Evolutionary conservation across 2,888 invertebrate genomes (phyloP).

Genomic region (Lithophane socia): DNA sequence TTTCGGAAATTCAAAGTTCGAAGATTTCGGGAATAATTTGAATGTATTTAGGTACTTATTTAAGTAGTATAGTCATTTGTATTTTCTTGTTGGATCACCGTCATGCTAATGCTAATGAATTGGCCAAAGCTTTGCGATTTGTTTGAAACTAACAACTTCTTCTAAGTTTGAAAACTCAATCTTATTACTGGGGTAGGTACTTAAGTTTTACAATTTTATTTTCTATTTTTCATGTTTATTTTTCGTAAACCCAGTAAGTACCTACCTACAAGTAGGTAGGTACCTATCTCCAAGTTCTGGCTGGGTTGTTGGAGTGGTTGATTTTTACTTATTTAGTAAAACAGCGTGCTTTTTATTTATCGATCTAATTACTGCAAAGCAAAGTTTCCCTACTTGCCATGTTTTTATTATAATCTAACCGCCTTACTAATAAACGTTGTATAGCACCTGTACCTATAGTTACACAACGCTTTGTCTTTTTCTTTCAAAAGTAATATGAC

Average conservation of each 20-base stretch:
- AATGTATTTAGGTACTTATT: background rate
- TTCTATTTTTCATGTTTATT: too few species aligned
- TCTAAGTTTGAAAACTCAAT: too few species aligned
- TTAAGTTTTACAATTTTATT: too few species aligned
- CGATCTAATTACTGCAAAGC: background rate
- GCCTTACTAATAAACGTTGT: too few species aligned
- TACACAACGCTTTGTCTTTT: too few species aligned
- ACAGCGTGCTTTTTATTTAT: background rate
- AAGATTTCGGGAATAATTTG: background rate
- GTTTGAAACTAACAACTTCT: background rate
- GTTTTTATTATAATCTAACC: too few species aligned
- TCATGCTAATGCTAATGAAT: background rate
- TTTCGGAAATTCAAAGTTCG: background rate
- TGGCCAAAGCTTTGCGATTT: conserved; percentile 1
- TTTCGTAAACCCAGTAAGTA: background rate
- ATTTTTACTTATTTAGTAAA: background rate
- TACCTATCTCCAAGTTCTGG: background rate
- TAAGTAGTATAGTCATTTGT: background rate
- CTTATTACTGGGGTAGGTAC: too few species aligned
- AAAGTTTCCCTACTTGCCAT: background rate
- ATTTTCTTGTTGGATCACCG: background rate
- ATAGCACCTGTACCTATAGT: too few species aligned
- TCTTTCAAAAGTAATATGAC: too few species aligned
- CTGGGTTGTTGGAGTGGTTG: background rate
- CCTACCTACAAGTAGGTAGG: too few species aligned